Base-by-base conservation (phyloP, 2,888 invertebrate genomes). In the Euphydryas editha region DNA sequence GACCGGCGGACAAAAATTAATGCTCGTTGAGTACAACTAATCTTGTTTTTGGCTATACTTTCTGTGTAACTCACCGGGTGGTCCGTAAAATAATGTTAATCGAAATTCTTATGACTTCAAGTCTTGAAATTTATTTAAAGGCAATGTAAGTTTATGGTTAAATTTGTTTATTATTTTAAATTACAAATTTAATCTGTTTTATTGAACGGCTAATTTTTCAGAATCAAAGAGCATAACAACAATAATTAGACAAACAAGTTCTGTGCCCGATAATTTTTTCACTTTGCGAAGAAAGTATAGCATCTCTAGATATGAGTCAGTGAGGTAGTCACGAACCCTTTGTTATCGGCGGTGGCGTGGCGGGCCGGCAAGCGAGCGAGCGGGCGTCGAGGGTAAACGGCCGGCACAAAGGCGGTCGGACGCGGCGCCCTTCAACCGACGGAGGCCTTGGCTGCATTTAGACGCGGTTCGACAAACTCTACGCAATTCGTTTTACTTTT, bases 381-480 rank as follows among this genome's bases (percentile, higher is more conserved):
- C 51, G 51, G 57, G 90, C 54, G 54, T 62, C 49, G 56, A 37
- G 59, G 60, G 90, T 88, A 83, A 91, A 92, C 84, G 90, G 90
- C 89, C 90, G 72, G 75, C 79, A 84, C 83, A 85, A 85, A 85
- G 82, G 82, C 87, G 80, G 83, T 78, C 86, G 84, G 85, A 81
- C 91, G 88, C 59, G 81, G 82, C 86, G 91, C 90, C 92, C 91
- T 91, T 91, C 90, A 91, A 86, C 84, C 73, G 83, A n/a, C 81
- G 79, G 81, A 88, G 90, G 89, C 92, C 92, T 92, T 91, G 92
- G 89, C 85, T 91, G 89, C 83, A 90, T 91, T 90, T 92, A 92
- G 91, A 82, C 83, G 83, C 87, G 81, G 92, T 92, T 90, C 90
- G 91, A 85, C 77, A 87, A 87, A 90, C 91, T 88, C 82, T 73